A percentile compares a stretch with the other conserved stretches of the same genome.
Evolutionary conservation across 2,888 invertebrate species (phyloP).

Genomic region (Sarcophaga variegata): DNA sequence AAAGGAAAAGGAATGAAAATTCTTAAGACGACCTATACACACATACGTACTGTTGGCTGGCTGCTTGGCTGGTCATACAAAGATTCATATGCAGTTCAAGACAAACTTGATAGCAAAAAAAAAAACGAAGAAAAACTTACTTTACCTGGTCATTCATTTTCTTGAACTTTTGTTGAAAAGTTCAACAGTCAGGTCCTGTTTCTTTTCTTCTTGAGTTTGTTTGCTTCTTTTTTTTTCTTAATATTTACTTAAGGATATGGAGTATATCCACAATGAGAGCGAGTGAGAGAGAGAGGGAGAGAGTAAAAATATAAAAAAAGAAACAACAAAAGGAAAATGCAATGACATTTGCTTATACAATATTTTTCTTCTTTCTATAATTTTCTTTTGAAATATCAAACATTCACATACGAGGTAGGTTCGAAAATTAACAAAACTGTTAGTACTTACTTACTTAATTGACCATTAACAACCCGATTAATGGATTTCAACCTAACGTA

Average conservation of each 20-base stretch:
- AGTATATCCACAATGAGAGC: not conserved
- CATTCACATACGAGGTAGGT: too few relatives aligned
- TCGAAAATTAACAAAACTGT: too few relatives aligned
- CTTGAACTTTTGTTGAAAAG: slow-evolving; percentile 49
- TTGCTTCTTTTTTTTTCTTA: not conserved
- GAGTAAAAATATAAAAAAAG: not conserved
- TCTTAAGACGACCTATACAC: slow-evolving; percentile 5
- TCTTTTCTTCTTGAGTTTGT: not conserved
- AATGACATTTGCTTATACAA: slow-evolving; percentile 19
- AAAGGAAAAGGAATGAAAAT: not conserved
- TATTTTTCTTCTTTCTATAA: too few relatives aligned
- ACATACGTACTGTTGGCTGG: slow-evolving; percentile 8
- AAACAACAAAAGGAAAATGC: slow-evolving; percentile 8
- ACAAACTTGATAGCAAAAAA: not conserved
- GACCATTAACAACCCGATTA: too few relatives aligned
- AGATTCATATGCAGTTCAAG: not conserved
- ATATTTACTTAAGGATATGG: not conserved
- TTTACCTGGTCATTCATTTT: slow-evolving; percentile 55
- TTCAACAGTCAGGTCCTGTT: slow-evolving; percentile 57
- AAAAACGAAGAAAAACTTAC: slow-evolving; percentile 7
- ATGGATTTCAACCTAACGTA: too few relatives aligned
- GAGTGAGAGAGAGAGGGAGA: not conserved
- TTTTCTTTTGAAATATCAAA: too few relatives aligned
- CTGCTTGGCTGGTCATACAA: not conserved
- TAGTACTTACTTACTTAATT: too few relatives aligned